Base-by-base conservation (phyloP, 2,888 invertebrate genomes). In the Cheilosia urbana region DNA sequence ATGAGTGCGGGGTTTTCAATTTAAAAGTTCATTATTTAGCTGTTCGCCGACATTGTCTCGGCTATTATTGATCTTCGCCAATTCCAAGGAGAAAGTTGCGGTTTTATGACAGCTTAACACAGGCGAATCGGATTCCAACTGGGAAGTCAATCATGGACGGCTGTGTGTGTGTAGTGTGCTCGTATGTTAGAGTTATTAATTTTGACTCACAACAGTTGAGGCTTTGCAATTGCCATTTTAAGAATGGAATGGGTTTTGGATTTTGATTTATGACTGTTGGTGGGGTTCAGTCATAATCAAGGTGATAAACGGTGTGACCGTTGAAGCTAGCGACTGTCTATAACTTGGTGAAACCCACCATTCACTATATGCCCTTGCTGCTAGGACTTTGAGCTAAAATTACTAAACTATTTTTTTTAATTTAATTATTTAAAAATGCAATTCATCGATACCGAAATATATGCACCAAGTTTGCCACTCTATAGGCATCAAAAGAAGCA, bases 21-120 rank as follows among this genome's bases (percentile, higher is more conserved):
- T 83, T 69, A 77, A 77, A 85, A 81, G 21, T 72, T 68, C 76
- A 85, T 85, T 81, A 62, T 65, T 63, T 37, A 19, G 37, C 42
- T 62, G n/a, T 42, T 45, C 37, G 27, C 19, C 37, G 24, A 66
- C 55, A 62, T n/a, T 78, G 63, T 24, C 42, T 69, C 13, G 53
- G 58, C 58, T 78, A 13, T 37, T 78, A 80, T 76, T 60, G 81
- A 81, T 77, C 62, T 76, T 71, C 55, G 71, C 47, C 75, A 71
- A 75, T 75, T 19, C 4, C 19, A 15, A 19, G 62, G 72, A 77
- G 81, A 85, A 85, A 85, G 76, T 85, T 37, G 45, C 24, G 45
- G 53, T 58, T 72, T 68, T 72, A 85, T 72, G 72, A 66, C 66
- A 47, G 19, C 30, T 15, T 34, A n/a, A 37, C 45, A 11, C 53